Conservation (phyloP, 2,113 vertebrate genomes). For the Saguinus imperator region DNA sequence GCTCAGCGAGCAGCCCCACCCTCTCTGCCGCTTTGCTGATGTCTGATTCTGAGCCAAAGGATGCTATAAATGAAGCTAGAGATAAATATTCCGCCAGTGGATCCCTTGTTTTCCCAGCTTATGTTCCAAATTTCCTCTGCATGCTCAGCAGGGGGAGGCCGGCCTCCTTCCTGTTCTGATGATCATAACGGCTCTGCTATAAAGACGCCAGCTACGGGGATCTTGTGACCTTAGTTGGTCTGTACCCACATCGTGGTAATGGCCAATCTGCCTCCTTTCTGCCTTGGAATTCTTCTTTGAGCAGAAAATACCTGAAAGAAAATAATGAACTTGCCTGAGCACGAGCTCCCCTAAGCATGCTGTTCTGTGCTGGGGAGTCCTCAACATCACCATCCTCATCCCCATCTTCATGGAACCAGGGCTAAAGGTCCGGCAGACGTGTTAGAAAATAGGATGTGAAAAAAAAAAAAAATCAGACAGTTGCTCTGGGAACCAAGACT, state of each 20-base stretch:
- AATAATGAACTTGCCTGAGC: neutral
- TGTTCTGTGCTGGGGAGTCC: accelerated
- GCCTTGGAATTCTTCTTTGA: neutral
- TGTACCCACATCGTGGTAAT: accelerated
- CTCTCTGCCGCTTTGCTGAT: neutral
- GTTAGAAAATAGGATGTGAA: neutral
- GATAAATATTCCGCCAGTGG: neutral
- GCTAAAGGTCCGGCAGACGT: accelerated
- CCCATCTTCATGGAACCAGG: neutral
- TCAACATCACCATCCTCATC: accelerated
- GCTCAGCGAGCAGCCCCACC: neutral
- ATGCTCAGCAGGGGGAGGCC: neutral
- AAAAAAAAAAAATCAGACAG: neutral
- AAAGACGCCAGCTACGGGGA: neutral
- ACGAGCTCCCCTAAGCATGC: accelerated
- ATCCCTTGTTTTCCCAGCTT: neutral
- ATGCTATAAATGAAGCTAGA: neutral
- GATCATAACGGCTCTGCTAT: neutral
- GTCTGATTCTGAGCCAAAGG: neutral
- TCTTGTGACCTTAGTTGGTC: neutral
- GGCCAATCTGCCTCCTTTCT: neutral
- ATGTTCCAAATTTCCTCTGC: neutral
- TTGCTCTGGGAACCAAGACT: neutral
- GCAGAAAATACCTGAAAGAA: neutral
- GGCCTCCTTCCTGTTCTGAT: neutral